Base-by-base conservation (phyloP, 2,113 vertebrate genomes). In the Ancistrus triradiatus region DNA sequence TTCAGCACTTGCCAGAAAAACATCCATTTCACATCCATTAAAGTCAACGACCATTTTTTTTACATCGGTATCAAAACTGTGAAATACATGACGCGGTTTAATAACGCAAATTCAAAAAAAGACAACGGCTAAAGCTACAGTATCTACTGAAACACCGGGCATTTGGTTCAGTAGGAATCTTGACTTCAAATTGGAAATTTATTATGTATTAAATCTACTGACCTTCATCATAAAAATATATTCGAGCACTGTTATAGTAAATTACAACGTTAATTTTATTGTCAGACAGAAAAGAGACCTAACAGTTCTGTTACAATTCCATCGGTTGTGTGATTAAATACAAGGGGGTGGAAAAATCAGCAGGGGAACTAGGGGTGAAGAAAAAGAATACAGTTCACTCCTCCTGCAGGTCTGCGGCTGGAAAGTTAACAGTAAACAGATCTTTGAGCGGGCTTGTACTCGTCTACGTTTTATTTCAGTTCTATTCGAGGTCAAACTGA, bases 301-400 rank as follows among this genome's bases (percentile, higher is more conserved):
- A 67, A 18, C n/a, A 28, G 62, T 62, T 67, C 40, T 58, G 48
- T 67, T 63, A 70, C 59, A 71, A 68, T 63, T 71, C n/a, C 49
- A 70, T 63, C 55, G 68, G 55, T 52, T 56, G 40, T 51, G 67
- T 71, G n/a, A n/a, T n/a, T n/a, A 75, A 75, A 64, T 68, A 68
- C 59, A 73, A 35, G 68, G 37, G 44, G 55, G 46, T 51, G n/a
- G n/a, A n/a, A 51, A 62, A 73, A 51, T 38, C 63, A 63, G 40
- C 37, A 56, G 21, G 10, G 22, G 19, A 28, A 43, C 65, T 55
- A 53, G 24, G 53, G n/a, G 22, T 68, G 19, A 13, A 55, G 59
- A 56, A 42, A 49, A 28, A 61, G 56, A 9, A 56, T 56, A 68
- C 57, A 66, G 42, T 63, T 19, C 40, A 46, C n/a, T 43, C 22